A percentile compares a stretch with the other conserved stretches of the same genome.
Conservation (phyloP, 2,888 invertebrate genomes). For the Oasisia sp. region DNA sequence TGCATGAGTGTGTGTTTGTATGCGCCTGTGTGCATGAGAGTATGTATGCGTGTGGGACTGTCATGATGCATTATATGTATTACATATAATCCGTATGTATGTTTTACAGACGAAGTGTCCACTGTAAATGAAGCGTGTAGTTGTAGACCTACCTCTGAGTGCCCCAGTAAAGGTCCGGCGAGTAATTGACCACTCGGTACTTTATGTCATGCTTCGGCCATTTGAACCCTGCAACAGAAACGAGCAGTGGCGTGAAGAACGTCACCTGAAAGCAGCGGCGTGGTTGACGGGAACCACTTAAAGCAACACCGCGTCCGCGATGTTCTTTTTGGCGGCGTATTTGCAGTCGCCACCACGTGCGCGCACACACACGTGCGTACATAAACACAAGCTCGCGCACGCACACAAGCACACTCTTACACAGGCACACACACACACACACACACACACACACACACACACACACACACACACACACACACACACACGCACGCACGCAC, state of each 20-base stretch:
- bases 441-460: no score
- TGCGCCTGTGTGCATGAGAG: neutral
- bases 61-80: neutral
- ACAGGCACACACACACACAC: no score
- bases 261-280: neutral
- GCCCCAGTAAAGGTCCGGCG: constrained; percentile 43
- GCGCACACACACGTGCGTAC: no score
- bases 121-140: neutral
- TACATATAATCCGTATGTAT: no score
- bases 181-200: constrained; percentile 51
- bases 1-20: neutral
- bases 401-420: no score
- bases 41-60: neutral
- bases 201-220: constrained; percentile 52
- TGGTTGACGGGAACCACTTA: no score
- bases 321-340: no score
- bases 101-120: neutral
- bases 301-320: no score
- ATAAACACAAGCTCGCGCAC: no score
- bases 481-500: no score
- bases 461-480: no score
- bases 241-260: neutral
- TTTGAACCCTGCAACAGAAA: constrained; percentile 35
- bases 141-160: constrained; percentile 39
- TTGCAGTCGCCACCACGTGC: no score